Percentiles rank a stretch among this genome's conserved stretches.
phyloP scores from a whole-genome alignment of 1,140 invertebrate genomes.

The Drosophila sturtevanti region DNA sequence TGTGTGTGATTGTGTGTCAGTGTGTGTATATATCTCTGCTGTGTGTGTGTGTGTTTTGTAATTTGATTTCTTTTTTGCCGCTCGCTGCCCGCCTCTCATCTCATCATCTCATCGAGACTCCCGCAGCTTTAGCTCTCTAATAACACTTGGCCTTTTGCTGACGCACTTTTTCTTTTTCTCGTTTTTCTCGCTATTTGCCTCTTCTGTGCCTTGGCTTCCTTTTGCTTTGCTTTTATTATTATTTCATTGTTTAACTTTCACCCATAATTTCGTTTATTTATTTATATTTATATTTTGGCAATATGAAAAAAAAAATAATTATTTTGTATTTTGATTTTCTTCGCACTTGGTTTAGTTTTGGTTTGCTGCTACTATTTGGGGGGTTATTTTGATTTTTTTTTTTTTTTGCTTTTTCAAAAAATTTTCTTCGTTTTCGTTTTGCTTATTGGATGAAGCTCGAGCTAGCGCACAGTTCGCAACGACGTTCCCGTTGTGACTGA shows the following conservation, averaged over 20 bases:
- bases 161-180: conserved; percentile 59
- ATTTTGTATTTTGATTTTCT: conserved; percentile 33
- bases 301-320: conserved; percentile 16
- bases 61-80: conserved; percentile 80
- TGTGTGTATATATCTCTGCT: conserved; percentile 14
- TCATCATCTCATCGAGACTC: conserved; percentile 22
- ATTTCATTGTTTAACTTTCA: conserved; percentile 15
- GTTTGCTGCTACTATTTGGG: conserved; percentile 36
- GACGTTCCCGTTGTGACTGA: conserved; percentile 83
- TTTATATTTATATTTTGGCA: conserved; percentile 2
- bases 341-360: conserved; percentile 11
- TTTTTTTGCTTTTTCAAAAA: conserved; percentile 48
- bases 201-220: conserved; percentile 16
- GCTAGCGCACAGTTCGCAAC: conserved; percentile 77
- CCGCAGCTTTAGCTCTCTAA: conserved; percentile 22
- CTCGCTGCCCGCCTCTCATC: conserved; percentile 57
- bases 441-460: conserved; percentile 52
- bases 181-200: background rate
- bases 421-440: conserved; percentile 45
- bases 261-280: conserved; percentile 12
- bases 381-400: conserved; percentile 25
- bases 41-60: conserved; percentile 72
- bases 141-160: conserved; percentile 43
- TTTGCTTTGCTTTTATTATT: conserved; percentile 33
- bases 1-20: conserved; percentile 30